Base-by-base conservation (phyloP, 2,888 invertebrate genomes). In the Siphonodentalium dalli region DNA sequence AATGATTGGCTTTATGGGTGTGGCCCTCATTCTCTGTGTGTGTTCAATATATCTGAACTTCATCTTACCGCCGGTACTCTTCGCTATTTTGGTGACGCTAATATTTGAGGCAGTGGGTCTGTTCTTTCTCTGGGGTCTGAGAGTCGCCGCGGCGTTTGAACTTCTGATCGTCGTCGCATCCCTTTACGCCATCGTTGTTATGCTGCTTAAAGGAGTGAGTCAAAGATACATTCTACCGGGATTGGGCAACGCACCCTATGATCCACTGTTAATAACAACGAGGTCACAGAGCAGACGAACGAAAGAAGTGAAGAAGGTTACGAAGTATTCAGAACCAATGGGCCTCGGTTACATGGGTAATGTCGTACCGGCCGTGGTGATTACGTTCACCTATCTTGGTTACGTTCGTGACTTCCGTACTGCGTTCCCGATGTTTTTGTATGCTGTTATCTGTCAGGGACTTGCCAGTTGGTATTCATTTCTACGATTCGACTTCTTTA, bases 291-390 rank as follows among this genome's bases (percentile, higher is more conserved):
- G 56, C n/a, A 54, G 58, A 5, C 55, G 63, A 20, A 58, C 55
- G 38, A 63, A 65, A 37, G 70, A 70, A 45, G 63, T 61, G 24
- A 61, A 59, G 54, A 70, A 70, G 52, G 61, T 66, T 43, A 67
- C 70, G 3, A 67, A 67, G 28, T 68, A 70, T 48, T 63, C 66
- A 1, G 70, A 70, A 38, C 70, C 70, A 3, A 67, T 68, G 66
- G 70, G 68, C 7, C 56, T 70, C 58, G 70, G 70, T 7, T 70
- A 67, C 50, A 55, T 68, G n/a, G 70, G 67, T 11, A 70, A 63
- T 51, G 63, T 67, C 7, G 65, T 70, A 1, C 70, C 70, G 3
- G 62, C 67, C 11, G 51, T 57, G 1, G 61, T 68, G 3, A 31
- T 70, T n/a, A 57, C 62, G 18, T 70, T 70, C 41, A 60, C 67